phyloP scores from a whole-genome alignment of 2,797 vertebrate species.

The Nyctalus aviator region DNA sequence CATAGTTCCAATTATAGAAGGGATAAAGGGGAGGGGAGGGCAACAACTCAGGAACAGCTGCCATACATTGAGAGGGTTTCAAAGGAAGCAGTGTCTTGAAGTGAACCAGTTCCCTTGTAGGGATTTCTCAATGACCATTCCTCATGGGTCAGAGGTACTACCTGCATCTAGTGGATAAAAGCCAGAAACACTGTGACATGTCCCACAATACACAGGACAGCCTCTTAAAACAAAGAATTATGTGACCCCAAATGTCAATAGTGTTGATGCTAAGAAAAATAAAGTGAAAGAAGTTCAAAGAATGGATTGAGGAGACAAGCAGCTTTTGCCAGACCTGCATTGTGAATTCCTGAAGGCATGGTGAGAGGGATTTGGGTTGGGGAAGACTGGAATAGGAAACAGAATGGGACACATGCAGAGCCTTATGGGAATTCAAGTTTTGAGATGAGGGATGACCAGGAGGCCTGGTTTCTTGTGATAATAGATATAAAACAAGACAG shows the following conservation, averaged over 20 bases:
- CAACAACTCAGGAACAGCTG: fast-evolving
- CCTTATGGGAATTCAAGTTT: neutral
- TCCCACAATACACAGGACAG: neutral
- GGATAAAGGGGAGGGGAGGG: too few relatives aligned
- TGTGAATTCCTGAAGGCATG: neutral
- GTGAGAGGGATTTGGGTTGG: neutral
- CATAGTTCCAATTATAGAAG: neutral
- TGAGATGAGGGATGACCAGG: neutral
- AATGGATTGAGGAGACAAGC: neutral
- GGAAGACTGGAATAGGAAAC: neutral
- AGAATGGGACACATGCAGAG: neutral
- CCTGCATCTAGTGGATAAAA: neutral
- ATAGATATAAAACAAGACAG: neutral
- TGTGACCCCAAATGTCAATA: neutral
- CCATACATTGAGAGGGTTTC: neutral
- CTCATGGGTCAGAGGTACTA: neutral
- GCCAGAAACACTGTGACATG: neutral
- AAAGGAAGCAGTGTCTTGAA: neutral
- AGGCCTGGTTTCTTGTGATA: neutral
- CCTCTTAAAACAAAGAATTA: neutral
- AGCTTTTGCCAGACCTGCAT: neutral
- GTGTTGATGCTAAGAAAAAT: neutral
- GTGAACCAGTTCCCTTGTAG: neutral
- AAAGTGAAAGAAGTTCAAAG: neutral
- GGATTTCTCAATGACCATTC: neutral